Base-by-base conservation (phyloP, 2,888 invertebrate species). In the Hirtodrosophila alboralis region DNA sequence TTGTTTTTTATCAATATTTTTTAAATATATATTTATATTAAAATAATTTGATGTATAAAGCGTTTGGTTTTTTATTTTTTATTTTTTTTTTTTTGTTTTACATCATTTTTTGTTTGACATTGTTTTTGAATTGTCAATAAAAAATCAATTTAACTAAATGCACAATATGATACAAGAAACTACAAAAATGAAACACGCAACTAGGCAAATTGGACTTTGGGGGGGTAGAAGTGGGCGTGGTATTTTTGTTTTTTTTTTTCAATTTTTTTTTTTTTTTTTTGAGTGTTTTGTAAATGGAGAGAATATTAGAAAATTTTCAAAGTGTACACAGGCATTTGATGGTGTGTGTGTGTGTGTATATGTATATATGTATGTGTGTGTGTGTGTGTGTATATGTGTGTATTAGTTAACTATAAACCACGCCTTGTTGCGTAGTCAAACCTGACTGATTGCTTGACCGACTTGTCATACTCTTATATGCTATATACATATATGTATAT, bases 1-100 rank as follows among this genome's bases (percentile, higher is more conserved):
- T 34, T 57, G 27, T 44, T 34, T 45, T 57, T 58, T 64, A 45
- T 69, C 52, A 59, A 59, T 66, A 66, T 49, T 47, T 43, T 47
- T n/a, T n/a, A 61, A 38, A 65, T 65, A 75, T 75, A 75, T 68
- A 75, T 79, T 70, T 81, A 68, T 77, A 83, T 79, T 78, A 83
- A 83, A 78, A 83, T 78, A 78, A 79, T 83, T 78, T 78, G 80
- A 78, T 83, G 78, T 78, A 76, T 78, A 78, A 78, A 78, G 84
- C 78, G 80, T 76, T 78, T 78, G 69, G 58, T 78, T 64, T 53
- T 75, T 60, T 68, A 51, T 75, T 60, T 59, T 60, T 53, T 63
- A 23, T 30, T 40, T 62, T 30, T 61, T 30, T 30, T 36, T 23
- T 43, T 57, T 38, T 33, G 26, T 65, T 58, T 54, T 71, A 37